A percentile compares a stretch with the other conserved stretches of the same genome.
Conservation (phyloP, 1,140 invertebrate species). For the Hypothenemus hampei region DNA sequence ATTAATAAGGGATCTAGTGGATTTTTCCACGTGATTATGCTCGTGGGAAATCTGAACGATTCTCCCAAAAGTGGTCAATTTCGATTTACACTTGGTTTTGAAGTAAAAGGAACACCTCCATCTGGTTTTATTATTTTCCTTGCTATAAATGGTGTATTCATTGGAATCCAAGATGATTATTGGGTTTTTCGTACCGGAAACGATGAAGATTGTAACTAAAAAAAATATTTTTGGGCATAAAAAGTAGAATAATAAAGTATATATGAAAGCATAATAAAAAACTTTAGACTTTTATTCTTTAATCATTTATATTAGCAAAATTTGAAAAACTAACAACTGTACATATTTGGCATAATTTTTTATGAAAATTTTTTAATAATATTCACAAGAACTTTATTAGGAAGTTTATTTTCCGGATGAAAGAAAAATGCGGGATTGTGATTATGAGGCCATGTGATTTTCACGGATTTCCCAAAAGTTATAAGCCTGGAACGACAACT, state of each 20-base stretch:
- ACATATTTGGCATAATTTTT: neutral
- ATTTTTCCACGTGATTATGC: slow-evolving; percentile 29
- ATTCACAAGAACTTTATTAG: neutral
- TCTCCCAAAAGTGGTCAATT: slow-evolving; percentile 31
- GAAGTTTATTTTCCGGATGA: neutral
- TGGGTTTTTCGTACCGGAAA: slow-evolving; percentile 33
- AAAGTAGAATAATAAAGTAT: neutral
- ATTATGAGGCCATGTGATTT: slow-evolving; percentile 29
- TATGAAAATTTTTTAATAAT: slow-evolving; percentile 10
- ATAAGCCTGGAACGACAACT: slow-evolving; percentile 32
- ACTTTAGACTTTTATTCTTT: too few relatives aligned
- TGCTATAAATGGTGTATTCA: slow-evolving; percentile 28
- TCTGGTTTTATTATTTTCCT: slow-evolving; percentile 22
- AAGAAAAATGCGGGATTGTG: slow-evolving; percentile 9
- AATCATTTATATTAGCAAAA: neutral
- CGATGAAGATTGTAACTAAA: slow-evolving; percentile 30
- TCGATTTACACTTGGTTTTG: slow-evolving; percentile 36
- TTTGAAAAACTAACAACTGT: neutral
- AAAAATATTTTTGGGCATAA: neutral
- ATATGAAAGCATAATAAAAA: neutral
- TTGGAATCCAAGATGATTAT: slow-evolving; percentile 32
- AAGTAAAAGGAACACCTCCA: slow-evolving; percentile 31
- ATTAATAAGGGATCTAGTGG: too few relatives aligned
- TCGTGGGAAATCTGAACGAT: slow-evolving; percentile 22
- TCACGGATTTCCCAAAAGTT: slow-evolving; percentile 29